phyloP scores from a whole-genome alignment of 2,113 vertebrate genomes.

The Agelaius tricolor region DNA sequence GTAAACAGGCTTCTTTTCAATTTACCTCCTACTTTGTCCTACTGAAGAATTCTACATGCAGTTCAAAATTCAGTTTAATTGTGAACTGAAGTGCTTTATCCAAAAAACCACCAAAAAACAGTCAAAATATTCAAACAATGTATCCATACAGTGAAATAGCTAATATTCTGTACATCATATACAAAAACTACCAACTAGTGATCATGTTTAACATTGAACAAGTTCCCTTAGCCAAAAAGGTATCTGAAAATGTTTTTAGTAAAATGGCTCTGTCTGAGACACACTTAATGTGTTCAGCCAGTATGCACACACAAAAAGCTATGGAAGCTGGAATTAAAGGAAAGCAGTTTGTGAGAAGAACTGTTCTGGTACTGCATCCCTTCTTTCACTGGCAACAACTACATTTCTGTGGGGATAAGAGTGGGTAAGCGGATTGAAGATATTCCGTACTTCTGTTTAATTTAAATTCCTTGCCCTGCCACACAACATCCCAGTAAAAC shows the following conservation, averaged over 20 bases:
- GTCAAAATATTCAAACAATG: neutral
- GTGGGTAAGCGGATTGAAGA: neutral
- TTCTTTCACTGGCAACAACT: neutral
- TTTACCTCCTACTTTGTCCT: neutral
- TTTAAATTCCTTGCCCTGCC: neutral
- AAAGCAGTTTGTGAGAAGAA: neutral
- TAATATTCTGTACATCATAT: neutral
- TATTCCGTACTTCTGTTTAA: neutral
- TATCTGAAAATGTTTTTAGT: neutral
- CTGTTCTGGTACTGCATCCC: neutral
- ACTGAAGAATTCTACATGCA: neutral
- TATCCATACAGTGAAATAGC: neutral
- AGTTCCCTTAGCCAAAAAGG: neutral
- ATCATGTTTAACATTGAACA: accelerated
- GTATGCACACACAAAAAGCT: neutral
- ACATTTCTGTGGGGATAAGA: neutral
- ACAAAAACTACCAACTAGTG: neutral
- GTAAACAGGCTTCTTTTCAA: neutral
- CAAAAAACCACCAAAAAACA: too few species aligned
- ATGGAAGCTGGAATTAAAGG: neutral
- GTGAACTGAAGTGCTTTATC: neutral
- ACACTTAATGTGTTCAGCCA: neutral
- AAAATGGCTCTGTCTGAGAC: neutral
- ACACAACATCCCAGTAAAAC: neutral
- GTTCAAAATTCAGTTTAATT: neutral